Evolutionary conservation across 37 sponge, comb jelly and placozoan genomes (phyloP).

Genomic region (Beroe ovata): DNA sequence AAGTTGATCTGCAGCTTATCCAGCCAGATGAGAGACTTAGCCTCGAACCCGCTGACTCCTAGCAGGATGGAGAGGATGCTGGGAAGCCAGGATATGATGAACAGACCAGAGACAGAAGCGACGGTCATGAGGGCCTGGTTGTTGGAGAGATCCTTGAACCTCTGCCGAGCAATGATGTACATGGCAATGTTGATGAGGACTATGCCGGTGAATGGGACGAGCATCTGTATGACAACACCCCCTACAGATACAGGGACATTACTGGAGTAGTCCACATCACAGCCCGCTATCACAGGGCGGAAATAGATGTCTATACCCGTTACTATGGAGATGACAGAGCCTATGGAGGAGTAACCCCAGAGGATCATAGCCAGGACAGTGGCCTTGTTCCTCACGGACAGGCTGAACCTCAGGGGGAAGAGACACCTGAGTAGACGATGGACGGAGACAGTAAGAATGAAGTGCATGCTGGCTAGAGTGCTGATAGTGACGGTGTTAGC

Average conservation of each 20-base stretch:
- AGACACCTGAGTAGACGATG: slow-evolving; percentile 62
- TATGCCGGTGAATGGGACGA: slow-evolving; percentile 22
- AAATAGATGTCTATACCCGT: slow-evolving; percentile 42
- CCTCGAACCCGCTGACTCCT: neutral
- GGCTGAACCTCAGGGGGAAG: slow-evolving; percentile 47
- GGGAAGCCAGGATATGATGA: slow-evolving; percentile 28
- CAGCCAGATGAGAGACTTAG: slow-evolving; percentile 12
- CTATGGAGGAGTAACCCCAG: slow-evolving; percentile 41
- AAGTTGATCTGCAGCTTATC: slow-evolving; percentile 67
- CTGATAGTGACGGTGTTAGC: slow-evolving; percentile 62
- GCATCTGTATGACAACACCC: slow-evolving; percentile 38
- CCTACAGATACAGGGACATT: neutral
- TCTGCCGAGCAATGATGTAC: slow-evolving; percentile 37
- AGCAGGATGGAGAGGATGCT: slow-evolving; percentile 41
- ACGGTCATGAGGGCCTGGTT: slow-evolving; percentile 67
- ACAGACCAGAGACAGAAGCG: slow-evolving; percentile 46
- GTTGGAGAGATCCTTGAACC: slow-evolving; percentile 62
- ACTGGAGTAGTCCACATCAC: slow-evolving; percentile 53
- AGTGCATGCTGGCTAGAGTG: slow-evolving; percentile 55
- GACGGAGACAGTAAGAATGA: slow-evolving; percentile 56
- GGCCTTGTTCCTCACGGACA: slow-evolving; percentile 62
- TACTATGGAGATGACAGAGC: slow-evolving; percentile 22
- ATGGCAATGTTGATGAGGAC: slow-evolving; percentile 52
- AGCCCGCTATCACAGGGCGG: neutral
- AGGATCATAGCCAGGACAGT: slow-evolving; percentile 46